These are phyloP conservation scores for Rhagologus leucostigma DNA, from an alignment of 2,113 vertebrate species.

Conservation along the genomic window DNA sequence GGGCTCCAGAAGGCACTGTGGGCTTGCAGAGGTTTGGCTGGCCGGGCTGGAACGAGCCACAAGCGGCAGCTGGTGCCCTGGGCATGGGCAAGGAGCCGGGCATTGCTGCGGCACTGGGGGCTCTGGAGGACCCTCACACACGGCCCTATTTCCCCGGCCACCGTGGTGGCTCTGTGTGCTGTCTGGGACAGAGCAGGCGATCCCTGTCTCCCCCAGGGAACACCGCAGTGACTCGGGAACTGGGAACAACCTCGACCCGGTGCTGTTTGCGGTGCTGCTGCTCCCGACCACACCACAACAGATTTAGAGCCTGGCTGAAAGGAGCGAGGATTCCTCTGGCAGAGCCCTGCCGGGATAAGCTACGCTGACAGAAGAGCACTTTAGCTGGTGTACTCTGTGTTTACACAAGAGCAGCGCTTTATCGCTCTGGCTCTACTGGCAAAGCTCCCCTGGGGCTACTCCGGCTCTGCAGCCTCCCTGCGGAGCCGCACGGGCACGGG, in stretches of 20 bases:
- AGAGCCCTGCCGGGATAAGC: slow-evolving; percentile 10
- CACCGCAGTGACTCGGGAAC: background rate
- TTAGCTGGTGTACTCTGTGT: background rate
- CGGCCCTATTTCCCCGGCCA: fast-evolving
- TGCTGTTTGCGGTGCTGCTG: background rate
- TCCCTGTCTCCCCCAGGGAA: background rate
- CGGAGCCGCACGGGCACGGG: background rate
- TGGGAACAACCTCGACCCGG: background rate
- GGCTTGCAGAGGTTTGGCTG: background rate
- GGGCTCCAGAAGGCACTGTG: background rate
- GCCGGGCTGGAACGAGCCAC: background rate
- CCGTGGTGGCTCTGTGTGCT: fast-evolving
- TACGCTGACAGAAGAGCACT: slow-evolving; percentile 46
- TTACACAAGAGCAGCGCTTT: slow-evolving; percentile 15
- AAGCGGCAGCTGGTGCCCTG: background rate
- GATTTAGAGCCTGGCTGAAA: background rate
- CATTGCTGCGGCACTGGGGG: background rate
- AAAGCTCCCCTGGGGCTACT: slow-evolving; percentile 2
- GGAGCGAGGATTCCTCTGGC: background rate
- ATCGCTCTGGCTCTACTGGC: background rate
- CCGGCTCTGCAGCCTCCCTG: background rate
- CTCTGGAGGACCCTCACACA: background rate
- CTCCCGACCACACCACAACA: background rate
- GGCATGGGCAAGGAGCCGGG: background rate
- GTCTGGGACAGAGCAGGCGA: background rate